Evolutionary conservation across 1,140 invertebrate genomes (phyloP), one percentile per base, ranked within the genome.

Genomic region (Drosophila nigrodunni): DNA sequence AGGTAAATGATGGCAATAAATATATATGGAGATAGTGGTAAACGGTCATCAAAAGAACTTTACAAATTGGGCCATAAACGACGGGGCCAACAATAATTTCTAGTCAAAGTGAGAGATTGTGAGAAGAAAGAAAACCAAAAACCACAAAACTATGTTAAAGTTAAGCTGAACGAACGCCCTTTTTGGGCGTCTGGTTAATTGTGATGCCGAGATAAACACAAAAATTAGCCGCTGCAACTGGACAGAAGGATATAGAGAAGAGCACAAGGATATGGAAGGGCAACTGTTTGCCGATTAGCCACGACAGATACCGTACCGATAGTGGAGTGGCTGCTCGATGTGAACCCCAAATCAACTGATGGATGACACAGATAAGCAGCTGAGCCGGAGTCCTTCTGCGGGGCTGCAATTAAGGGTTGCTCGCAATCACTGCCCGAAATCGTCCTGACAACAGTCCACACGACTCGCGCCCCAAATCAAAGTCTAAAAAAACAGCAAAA

Each of bases 331-430:
- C 43, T 43, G 58, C 54, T 49, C 9, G 66, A 44, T 88, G 85
- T 65, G 77, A 83, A 80, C 46, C 57, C 59, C n/a, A n/a, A 43
- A 35, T 57, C 83, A 83, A 73, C 85, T 88, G 83, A 88, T 88
- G 80, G 62, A 60, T 80, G 77, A 73, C 54, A 60, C 67, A 88
- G 83, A 87, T 87, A 87, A 88, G 80, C 80, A 83, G 77, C 80
- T 83, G 77, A 77, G 76, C 47, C 39, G 54, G 54, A 46, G 50
- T 49, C 64, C 72, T 70, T 88, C n/a, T n/a, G n/a, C n/a, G n/a
- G 83, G 83, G 54, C 74, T 77, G 77, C 80, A 88, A 88, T 88
- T 88, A 88, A 85, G 83, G 83, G 83, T 89, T 87, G 80, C 6
- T 30, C 25, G 25, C 74, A 75, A 71, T 39, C 65, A 50, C 64